A percentile compares a stretch with the other conserved stretches of the same genome.
These are phyloP conservation scores for Phataginus tetradactyla DNA, from an alignment of 2,797 vertebrate species.

Conservation along the genomic window DNA sequence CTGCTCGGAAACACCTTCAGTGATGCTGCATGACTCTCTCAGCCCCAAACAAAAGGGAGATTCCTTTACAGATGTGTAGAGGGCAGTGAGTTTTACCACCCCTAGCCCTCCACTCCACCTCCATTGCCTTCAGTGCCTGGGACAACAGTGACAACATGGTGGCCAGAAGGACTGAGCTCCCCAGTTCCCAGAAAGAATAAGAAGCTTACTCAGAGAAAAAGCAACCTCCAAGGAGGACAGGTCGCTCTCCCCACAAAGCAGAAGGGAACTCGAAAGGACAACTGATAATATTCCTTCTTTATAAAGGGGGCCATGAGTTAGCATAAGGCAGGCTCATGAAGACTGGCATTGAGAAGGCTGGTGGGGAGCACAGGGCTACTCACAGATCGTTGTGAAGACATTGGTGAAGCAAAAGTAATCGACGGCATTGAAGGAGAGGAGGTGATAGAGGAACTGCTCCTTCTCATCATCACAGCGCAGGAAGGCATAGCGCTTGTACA, in stretches of 20 bases:
- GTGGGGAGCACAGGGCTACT: slow-evolving; percentile 83
- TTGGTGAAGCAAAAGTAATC: slow-evolving; percentile 99
- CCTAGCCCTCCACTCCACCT: background rate
- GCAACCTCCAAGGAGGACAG: background rate
- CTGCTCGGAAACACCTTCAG: background rate
- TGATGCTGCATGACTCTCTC: background rate
- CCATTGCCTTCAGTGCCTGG: background rate
- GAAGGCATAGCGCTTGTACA: slow-evolving; percentile 99
- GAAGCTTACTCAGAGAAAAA: slow-evolving; percentile 25
- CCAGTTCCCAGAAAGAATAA: background rate
- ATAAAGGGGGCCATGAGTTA: background rate
- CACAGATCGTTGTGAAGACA: slow-evolving; percentile 98
- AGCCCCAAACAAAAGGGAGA: background rate
- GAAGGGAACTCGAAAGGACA: background rate
- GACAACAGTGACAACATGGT: background rate
- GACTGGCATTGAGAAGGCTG: background rate
- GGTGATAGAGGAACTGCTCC: slow-evolving; percentile 99
- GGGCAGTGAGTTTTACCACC: background rate
- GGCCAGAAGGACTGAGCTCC: background rate
- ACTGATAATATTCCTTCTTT: background rate
- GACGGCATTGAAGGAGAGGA: slow-evolving; percentile 98
- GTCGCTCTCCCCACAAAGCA: background rate
- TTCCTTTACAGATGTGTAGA: background rate
- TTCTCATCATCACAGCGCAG: slow-evolving; percentile 99
- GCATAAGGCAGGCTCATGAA: background rate